phyloP scores from a whole-genome alignment of 2,888 invertebrate genomes.

The Volucella zonaria region DNA sequence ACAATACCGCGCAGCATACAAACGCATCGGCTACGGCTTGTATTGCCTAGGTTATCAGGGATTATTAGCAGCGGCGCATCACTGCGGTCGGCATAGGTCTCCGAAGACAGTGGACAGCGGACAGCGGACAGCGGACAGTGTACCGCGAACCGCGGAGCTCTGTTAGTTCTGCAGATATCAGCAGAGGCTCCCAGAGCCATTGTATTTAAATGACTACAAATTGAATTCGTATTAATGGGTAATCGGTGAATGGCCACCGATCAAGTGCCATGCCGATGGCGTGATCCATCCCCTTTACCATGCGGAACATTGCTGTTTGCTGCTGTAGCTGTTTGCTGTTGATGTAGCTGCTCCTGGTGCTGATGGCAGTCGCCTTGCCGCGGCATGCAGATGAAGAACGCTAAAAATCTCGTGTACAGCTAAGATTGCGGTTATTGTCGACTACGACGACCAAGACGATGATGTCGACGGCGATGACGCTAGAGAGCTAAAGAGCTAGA shows the following conservation, averaged over 20 bases:
- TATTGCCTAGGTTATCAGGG: constrained; percentile 47
- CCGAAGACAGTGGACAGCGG: not conserved
- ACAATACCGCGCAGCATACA: constrained; percentile 57
- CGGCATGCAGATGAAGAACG: constrained; percentile 71
- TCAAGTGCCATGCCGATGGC: constrained; percentile 57
- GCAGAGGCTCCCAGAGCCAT: constrained; percentile 46
- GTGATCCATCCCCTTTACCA: constrained; percentile 12
- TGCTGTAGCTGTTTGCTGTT: no score
- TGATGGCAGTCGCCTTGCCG: constrained; percentile 64
- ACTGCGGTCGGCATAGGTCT: constrained; percentile 8
- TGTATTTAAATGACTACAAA: constrained; percentile 74
- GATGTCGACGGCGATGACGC: constrained; percentile 23
- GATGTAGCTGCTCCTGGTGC: no score
- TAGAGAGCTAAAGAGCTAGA: not conserved
- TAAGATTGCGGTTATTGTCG: constrained; percentile 70
- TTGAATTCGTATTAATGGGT: constrained; percentile 73
- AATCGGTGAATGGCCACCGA: constrained; percentile 61
- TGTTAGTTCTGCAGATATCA: no score
- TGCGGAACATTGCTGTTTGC: constrained; percentile 46
- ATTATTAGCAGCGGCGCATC: constrained; percentile 59
- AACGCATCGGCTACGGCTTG: constrained; percentile 45
- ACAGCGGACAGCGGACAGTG: not conserved
- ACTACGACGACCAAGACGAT: constrained; percentile 44
- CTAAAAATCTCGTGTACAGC: constrained; percentile 72
- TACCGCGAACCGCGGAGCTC: no score